Percentiles rank a stretch among this genome's conserved stretches.
phyloP scores from a whole-genome alignment of 2,888 invertebrate species.

The Pegoplata infirma region DNA sequence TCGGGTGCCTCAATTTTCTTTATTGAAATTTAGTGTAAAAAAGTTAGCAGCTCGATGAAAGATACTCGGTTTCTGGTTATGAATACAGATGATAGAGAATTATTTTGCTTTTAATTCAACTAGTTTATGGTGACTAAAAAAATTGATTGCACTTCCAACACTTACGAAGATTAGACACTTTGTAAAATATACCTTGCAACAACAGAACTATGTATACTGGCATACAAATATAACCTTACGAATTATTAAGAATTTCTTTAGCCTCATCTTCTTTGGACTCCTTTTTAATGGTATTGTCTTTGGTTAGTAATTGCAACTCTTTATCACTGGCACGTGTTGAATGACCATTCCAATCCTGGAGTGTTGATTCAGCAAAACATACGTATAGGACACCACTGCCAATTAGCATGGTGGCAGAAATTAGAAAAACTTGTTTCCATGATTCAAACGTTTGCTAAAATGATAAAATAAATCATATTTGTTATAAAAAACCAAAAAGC shows the following conservation, averaged over 20 bases:
- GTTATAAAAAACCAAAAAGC: background rate
- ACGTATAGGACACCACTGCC: constrained; percentile 80
- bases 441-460: constrained; percentile 81
- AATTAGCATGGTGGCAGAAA: constrained; percentile 79
- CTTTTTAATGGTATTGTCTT: background rate
- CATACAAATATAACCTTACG: too few species aligned
- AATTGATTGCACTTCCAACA: too few species aligned
- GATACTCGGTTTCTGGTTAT: too few species aligned
- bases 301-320: constrained; percentile 69
- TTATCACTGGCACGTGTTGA: constrained; percentile 66
- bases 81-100: too few species aligned
- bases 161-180: too few species aligned
- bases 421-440: constrained; percentile 82
- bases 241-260: background rate
- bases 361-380: constrained; percentile 80
- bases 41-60: too few species aligned
- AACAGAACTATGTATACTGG: too few species aligned
- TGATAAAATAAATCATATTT: constrained; percentile 63
- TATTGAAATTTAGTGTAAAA: too few species aligned
- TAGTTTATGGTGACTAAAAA: too few species aligned
- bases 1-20: too few species aligned
- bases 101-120: too few species aligned
- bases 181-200: too few species aligned
- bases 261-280: background rate
- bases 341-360: constrained; percentile 81